Conservation (phyloP, 2,797 vertebrate species). For the Telmatherina bonti region DNA sequence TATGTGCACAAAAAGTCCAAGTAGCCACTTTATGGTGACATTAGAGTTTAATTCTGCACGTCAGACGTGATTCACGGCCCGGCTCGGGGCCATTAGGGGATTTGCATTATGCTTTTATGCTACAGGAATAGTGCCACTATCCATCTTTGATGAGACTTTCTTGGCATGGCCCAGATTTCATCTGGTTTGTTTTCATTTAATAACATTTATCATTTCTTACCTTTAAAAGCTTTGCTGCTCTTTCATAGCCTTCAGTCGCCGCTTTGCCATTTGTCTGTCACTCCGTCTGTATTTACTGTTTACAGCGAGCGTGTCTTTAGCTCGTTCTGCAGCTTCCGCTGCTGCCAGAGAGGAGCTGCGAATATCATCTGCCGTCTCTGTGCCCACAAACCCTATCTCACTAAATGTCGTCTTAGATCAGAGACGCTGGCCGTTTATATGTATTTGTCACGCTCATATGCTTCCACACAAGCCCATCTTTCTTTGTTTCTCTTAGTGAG, state of each 20-base stretch:
- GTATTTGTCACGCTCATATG: constrained; percentile 46
- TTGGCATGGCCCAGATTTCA: constrained; percentile 40
- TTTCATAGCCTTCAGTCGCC: constrained; percentile 1
- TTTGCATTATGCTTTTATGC: constrained; percentile 38
- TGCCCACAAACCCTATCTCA: constrained; percentile 3
- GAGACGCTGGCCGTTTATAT: constrained; percentile 33
- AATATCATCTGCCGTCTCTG: constrained; percentile 10
- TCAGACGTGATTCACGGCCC: constrained; percentile 44
- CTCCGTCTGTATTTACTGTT: constrained; percentile 2
- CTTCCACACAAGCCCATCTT: constrained; percentile 31
- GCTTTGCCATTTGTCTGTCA: constrained; percentile 12
- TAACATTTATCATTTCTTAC: constrained; percentile 13
- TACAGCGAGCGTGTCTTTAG: neutral
- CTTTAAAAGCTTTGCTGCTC: constrained; percentile 27
- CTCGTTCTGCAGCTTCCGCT: constrained; percentile 3
- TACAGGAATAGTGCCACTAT: constrained; percentile 37
- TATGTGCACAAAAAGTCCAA: constrained; percentile 41
- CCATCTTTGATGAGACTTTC: constrained; percentile 34
- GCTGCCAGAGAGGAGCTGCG: neutral
- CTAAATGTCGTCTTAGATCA: constrained; percentile 43
- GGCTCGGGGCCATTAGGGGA: constrained; percentile 33
- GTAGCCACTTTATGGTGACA: constrained; percentile 38
- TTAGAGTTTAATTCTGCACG: constrained; percentile 40
- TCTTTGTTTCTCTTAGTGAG: constrained; percentile 45
- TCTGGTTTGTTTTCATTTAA: constrained; percentile 26